phyloP scores from a whole-genome alignment of 2,113 vertebrate genomes.

The Menidia beryllina region DNA sequence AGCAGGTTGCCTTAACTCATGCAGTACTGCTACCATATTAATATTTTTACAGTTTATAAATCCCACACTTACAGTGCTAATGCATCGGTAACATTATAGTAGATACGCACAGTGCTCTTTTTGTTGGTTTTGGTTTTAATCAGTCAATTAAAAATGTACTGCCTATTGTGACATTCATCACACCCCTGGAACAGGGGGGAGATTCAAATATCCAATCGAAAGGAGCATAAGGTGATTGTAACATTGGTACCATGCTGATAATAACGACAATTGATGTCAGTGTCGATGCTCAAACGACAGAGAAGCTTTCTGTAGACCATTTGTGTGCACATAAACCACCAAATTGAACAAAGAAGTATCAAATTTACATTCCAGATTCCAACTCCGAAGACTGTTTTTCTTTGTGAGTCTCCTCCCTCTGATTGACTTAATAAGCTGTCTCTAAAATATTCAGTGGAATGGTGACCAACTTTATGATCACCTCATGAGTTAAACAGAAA shows the following conservation, averaged over 20 bases:
- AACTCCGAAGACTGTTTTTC: constrained; percentile 52
- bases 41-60: constrained; percentile 69
- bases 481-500: constrained; percentile 74
- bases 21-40: constrained; percentile 44
- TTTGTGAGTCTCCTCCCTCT: constrained; percentile 46
- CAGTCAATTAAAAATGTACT: constrained; percentile 81
- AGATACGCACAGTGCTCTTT: constrained; percentile 33
- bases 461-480: constrained; percentile 84
- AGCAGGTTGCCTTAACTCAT: constrained; percentile 72
- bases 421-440: constrained; percentile 56
- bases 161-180: constrained; percentile 69
- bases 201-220: constrained; percentile 42
- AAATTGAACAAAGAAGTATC: constrained; percentile 54
- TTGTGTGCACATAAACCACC: constrained; percentile 22
- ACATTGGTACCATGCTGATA: constrained; percentile 74
- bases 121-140: constrained; percentile 77
- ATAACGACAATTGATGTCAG: constrained; percentile 32
- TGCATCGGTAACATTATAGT: constrained; percentile 62
- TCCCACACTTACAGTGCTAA: constrained; percentile 66
- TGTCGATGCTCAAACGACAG: constrained; percentile 7
- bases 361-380: constrained; percentile 75
- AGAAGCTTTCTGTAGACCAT: constrained; percentile 40
- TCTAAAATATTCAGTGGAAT: constrained; percentile 56
- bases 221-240: constrained; percentile 83
- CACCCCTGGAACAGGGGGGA: constrained; percentile 55